These are phyloP conservation scores for Egretta garzetta DNA, from an alignment of 2,113 vertebrate species.

Conservation along the genomic window DNA sequence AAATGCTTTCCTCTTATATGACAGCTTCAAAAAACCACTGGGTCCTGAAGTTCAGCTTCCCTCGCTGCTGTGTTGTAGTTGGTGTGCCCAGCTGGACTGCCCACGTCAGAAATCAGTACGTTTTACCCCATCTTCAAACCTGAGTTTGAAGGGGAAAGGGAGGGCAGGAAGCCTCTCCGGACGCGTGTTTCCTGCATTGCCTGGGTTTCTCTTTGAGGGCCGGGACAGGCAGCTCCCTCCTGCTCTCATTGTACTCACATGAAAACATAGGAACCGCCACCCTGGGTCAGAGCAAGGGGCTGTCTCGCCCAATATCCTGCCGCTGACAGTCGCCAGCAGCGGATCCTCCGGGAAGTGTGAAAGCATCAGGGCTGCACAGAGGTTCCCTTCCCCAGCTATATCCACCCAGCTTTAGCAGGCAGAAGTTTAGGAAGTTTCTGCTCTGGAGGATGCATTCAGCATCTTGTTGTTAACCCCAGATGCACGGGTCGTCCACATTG, in stretches of 20 bases:
- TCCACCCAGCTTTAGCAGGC: not conserved
- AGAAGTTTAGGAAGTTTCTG: not conserved
- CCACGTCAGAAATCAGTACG: not conserved
- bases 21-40: not conserved
- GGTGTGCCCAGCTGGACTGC: not conserved
- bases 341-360: not conserved
- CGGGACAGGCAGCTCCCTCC: not conserved
- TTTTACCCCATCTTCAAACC: not conserved
- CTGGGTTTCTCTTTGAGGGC: not conserved
- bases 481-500: accelerated
- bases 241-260: not conserved
- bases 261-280: not conserved
- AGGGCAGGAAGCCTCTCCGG: not conserved
- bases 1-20: not conserved
- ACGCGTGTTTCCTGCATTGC: not conserved
- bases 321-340: accelerated
- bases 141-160: no score
- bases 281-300: not conserved
- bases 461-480: not conserved
- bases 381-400: not conserved
- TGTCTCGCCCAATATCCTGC: not conserved
- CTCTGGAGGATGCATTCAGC: not conserved
- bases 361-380: not conserved
- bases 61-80: not conserved
- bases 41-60: not conserved